phyloP scores from a whole-genome alignment of 2,113 vertebrate species.

The Melanotaenia duboulayi region DNA sequence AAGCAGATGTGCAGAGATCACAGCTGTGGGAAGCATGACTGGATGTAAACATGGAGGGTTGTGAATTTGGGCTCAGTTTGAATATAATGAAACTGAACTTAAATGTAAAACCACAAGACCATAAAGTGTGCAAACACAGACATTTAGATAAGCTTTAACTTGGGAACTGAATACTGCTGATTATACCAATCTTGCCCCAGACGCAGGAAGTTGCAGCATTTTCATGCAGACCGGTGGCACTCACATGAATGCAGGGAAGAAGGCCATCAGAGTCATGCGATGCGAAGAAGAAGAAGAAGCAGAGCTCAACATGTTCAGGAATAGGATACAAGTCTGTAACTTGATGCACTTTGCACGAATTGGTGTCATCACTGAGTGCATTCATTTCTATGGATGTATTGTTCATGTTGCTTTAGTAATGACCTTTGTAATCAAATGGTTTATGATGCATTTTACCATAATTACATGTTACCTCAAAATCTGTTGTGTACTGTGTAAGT shows the following conservation, averaged over 20 bases:
- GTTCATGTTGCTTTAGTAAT: too few species aligned
- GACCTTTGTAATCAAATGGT: not conserved
- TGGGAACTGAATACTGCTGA: conserved; percentile 68
- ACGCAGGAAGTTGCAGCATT: conserved; percentile 53
- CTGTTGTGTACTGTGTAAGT: not conserved
- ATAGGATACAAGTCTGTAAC: too few species aligned
- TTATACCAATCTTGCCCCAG: conserved; percentile 1
- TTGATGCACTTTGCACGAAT: too few species aligned
- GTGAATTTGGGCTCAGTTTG: not conserved
- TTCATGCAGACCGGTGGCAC: not conserved
- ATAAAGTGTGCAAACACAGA: not conserved
- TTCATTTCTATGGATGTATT: too few species aligned
- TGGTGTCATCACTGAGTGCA: too few species aligned
- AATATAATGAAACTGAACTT: not conserved
- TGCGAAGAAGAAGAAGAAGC: conserved; percentile 18
- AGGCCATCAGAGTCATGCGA: conserved; percentile 13
- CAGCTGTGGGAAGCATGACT: conserved; percentile 28
- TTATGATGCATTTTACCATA: not conserved
- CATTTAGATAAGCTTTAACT: not conserved
- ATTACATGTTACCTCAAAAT: not conserved
- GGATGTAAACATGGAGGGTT: conserved; percentile 10
- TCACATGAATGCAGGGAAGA: not conserved
- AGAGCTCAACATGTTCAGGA: not conserved
- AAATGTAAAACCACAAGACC: not conserved
- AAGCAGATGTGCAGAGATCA: conserved; percentile 35